phyloP scores from a whole-genome alignment of 1,140 invertebrate genomes.

The Wasmannia auropunctata region DNA sequence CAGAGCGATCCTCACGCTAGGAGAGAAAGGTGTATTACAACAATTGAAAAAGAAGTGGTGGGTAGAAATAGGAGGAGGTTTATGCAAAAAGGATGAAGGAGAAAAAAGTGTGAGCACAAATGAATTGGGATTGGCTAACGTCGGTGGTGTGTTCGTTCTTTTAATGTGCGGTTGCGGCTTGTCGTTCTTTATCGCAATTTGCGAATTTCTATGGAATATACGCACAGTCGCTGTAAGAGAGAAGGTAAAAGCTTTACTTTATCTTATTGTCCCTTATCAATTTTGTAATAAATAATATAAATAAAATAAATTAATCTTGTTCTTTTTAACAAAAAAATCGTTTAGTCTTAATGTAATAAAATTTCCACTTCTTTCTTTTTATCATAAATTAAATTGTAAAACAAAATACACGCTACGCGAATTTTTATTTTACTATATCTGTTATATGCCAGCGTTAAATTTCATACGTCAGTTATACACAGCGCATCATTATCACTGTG shows the following conservation, averaged over 20 bases:
- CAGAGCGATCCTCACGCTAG: conserved; percentile 91
- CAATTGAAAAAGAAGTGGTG: conserved; percentile 96
- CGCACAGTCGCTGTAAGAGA: conserved; percentile 91
- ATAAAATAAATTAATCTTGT: background rate
- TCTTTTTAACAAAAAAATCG: background rate
- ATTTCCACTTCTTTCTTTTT: background rate
- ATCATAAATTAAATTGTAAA: background rate
- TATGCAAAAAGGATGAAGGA: conserved; percentile 61
- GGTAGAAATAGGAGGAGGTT: conserved; percentile 87
- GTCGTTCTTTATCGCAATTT: conserved; percentile 88
- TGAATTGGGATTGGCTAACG: conserved; percentile 91
- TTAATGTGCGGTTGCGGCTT: conserved; percentile 89
- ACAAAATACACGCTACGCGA: background rate
- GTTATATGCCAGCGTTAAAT: background rate
- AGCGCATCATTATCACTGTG: background rate
- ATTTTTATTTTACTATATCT: background rate
- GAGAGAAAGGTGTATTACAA: conserved; percentile 92
- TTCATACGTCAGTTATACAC: background rate
- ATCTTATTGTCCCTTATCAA: background rate
- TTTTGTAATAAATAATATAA: background rate
- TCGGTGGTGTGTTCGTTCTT: conserved; percentile 96
- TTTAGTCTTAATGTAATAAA: background rate
- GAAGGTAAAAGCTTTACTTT: conserved; percentile 85
- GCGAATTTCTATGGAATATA: conserved; percentile 94
- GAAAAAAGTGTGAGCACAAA: conserved; percentile 63